A percentile compares a stretch with the other conserved stretches of the same genome.
Conservation (phyloP, 2,797 vertebrate species). For the Scolopax rusticola region DNA sequence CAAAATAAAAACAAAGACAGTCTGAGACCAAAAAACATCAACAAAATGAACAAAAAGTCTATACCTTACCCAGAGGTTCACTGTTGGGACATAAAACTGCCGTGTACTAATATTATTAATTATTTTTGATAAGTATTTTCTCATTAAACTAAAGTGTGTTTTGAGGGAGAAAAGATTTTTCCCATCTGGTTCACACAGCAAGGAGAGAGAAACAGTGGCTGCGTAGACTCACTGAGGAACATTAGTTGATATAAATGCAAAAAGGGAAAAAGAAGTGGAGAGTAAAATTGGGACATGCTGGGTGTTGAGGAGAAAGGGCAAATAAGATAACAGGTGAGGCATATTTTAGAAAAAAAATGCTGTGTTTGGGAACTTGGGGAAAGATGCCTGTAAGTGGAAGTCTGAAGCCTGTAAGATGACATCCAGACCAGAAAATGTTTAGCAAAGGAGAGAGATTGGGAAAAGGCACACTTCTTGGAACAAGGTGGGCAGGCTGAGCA, state of each 20-base stretch:
- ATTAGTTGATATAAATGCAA: neutral
- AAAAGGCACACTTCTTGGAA: neutral
- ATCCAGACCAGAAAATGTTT: neutral
- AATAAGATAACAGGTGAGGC: neutral
- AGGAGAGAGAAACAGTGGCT: neutral
- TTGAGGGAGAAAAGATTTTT: neutral
- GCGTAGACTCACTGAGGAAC: neutral
- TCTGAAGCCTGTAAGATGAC: neutral
- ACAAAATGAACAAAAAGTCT: neutral
- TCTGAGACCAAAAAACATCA: neutral
- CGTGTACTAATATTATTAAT: neutral
- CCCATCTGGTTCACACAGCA: neutral
- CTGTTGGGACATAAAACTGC: neutral
- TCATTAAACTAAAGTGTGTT: neutral
- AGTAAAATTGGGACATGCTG: neutral
- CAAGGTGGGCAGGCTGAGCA: neutral
- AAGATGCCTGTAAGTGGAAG: neutral
- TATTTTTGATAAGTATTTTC: neutral
- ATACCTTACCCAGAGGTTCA: neutral
- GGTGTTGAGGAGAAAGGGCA: neutral
- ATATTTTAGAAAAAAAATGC: neutral
- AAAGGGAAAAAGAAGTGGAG: neutral
- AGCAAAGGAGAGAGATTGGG: neutral
- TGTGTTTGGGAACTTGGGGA: neutral
- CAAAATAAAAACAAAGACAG: neutral